Base-by-base conservation (phyloP, 1,140 invertebrate genomes). In the Drosophila kikkawai region DNA sequence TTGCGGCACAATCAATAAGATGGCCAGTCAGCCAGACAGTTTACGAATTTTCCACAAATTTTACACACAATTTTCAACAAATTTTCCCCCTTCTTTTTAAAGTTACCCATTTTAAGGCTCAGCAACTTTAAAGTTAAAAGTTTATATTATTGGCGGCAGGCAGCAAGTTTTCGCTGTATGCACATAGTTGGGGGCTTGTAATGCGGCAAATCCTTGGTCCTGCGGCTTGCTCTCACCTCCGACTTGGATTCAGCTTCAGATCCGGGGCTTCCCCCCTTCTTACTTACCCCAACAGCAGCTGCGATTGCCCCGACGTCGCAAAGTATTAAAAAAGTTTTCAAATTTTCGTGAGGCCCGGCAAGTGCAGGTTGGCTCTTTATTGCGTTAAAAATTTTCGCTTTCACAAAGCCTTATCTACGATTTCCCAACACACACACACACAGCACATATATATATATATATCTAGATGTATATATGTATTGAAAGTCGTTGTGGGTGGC, bases 281-380 rank as follows among this genome's bases (percentile, higher is more conserved):
- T 44, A 67, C 45, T 47, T 53, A 55, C 53, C 63, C 26, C 26
- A 29, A 6, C 67, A 34, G 39, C 67, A 70, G 67, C 67, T 39
- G 67, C 48, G 32, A 67, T 67, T 66, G 61, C 36, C 36, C 22
- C 15, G 1, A 29, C 26, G 26, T 29, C 26, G 39, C 45, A 79
- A 80, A 82, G 80, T 84, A 87, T 90, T 87, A 90, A 90, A 82
- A 88, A 88, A 88, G 68, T 88, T 88, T 88, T 90, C 83, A 75
- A 84, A 87, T 88, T 87, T 88, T 78, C 78, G 80, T 71, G 70
- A 74, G 74, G 68, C 80, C 73, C 61, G 59, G 67, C 76, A 77
- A 87, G 83, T 80, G 82, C 82, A 87, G 82, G 80, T 83, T 87
- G 63, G 50, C 77, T 84, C 68, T 78, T 88, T 87, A 87, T 88